Percentiles rank a stretch among this genome's conserved stretches.
Conservation (phyloP, 2,797 vertebrate genomes). For the Etheostoma perlongum region DNA sequence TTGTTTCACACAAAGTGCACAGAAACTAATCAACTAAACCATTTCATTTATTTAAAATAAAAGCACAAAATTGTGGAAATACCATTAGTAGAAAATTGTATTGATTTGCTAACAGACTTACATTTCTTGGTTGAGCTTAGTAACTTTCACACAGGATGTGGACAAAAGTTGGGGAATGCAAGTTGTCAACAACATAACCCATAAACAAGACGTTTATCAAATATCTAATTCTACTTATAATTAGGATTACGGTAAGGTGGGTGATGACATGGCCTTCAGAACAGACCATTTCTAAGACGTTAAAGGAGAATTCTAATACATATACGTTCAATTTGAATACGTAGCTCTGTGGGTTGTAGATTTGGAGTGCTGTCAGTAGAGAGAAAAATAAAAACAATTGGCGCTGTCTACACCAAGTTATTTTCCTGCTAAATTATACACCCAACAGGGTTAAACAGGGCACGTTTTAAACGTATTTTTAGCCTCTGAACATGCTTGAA, state of each 20-base stretch:
- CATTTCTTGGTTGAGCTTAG: background rate
- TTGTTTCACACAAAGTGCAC: background rate
- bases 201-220: constrained; percentile 5
- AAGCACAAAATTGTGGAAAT: constrained; percentile 13
- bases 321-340: no score
- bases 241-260: background rate
- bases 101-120: constrained; percentile 1
- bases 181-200: constrained; percentile 11
- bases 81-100: background rate
- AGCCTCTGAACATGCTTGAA: no score
- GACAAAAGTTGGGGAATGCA: background rate
- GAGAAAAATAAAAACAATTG: no score
- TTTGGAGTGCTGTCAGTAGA: no score
- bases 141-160: constrained; percentile 12
- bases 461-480: no score
- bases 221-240: constrained; percentile 1
- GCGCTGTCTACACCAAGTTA: no score
- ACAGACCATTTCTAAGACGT: background rate
- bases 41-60: constrained; percentile 15
- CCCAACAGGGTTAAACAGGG: no score
- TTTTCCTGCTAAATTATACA: no score
- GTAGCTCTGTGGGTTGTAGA: no score
- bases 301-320: background rate
- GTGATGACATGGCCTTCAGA: background rate
- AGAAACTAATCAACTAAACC: background rate